Evolutionary conservation across 2,797 vertebrate species (phyloP).

Genomic region (Dermochelys coriacea): DNA sequence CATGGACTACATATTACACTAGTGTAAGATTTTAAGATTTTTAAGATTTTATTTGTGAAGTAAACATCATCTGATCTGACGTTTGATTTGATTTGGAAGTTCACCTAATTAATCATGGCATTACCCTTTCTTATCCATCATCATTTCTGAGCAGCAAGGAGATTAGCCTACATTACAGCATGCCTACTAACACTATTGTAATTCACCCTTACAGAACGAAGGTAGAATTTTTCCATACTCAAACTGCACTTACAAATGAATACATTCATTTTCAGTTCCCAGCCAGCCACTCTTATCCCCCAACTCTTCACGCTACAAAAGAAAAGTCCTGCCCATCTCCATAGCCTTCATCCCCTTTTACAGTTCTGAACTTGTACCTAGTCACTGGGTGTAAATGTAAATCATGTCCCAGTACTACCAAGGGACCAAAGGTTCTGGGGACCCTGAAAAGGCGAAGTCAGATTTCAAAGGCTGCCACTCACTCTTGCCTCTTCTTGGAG

Average conservation of each 20-base stretch:
- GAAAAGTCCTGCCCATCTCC: neutral
- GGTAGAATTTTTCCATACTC: neutral
- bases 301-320: neutral
- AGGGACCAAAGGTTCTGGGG: neutral
- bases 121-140: neutral
- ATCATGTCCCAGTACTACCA: neutral
- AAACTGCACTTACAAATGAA: neutral
- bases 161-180: neutral
- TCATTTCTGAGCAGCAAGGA: neutral
- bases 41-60: neutral
- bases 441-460: neutral
- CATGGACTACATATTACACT: neutral
- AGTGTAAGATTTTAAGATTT: no score
- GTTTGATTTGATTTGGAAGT: neutral
- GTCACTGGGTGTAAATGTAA: neutral
- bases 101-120: neutral
- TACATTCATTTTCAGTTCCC: neutral
- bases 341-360: neutral
- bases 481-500: neutral
- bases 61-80: neutral
- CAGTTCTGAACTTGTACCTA: neutral
- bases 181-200: neutral
- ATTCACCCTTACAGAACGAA: neutral
- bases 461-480: neutral
- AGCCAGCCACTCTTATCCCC: neutral